phyloP scores from a whole-genome alignment of 2,888 invertebrate genomes.

The Epistrophe eligans region DNA sequence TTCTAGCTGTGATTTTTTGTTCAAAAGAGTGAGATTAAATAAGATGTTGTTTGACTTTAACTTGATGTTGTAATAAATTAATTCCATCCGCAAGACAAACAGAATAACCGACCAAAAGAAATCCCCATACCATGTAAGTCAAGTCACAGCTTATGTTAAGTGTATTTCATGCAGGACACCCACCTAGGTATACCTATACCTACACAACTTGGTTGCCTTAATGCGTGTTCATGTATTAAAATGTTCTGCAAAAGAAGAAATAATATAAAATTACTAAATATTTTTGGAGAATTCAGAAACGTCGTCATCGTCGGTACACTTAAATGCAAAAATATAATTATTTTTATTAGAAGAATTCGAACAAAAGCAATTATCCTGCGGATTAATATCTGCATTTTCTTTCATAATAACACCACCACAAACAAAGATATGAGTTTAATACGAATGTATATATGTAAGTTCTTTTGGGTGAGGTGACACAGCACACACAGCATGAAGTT shows the following conservation, averaged over 20 bases:
- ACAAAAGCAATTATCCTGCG: constrained; percentile 68
- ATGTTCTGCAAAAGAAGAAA: neutral
- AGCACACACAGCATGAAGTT: constrained; percentile 12
- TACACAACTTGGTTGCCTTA: constrained; percentile 19
- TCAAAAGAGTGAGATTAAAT: constrained; percentile 2
- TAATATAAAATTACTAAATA: neutral
- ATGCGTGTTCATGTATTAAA: constrained; percentile 4
- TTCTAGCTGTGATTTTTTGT: neutral
- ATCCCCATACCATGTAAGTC: neutral
- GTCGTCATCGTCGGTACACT: neutral
- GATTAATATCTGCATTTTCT: constrained; percentile 68
- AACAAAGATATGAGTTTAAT: neutral
- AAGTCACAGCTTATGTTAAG: constrained; percentile 19
- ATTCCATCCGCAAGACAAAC: constrained; percentile 32
- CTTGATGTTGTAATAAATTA: constrained; percentile 54
- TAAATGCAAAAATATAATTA: neutral
- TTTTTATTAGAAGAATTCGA: constrained; percentile 56
- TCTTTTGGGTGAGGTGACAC: constrained; percentile 24
- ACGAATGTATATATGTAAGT: neutral
- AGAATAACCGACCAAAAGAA: constrained; percentile 7
- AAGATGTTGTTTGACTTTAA: constrained; percentile 36
- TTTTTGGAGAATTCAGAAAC: constrained; percentile 46
- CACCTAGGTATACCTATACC: neutral
- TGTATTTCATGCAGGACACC: constrained; percentile 27
- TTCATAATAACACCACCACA: constrained; percentile 32